These are phyloP conservation scores for Diarsia brunnea DNA, from an alignment of 2,888 invertebrate species.

Conservation along the genomic window DNA sequence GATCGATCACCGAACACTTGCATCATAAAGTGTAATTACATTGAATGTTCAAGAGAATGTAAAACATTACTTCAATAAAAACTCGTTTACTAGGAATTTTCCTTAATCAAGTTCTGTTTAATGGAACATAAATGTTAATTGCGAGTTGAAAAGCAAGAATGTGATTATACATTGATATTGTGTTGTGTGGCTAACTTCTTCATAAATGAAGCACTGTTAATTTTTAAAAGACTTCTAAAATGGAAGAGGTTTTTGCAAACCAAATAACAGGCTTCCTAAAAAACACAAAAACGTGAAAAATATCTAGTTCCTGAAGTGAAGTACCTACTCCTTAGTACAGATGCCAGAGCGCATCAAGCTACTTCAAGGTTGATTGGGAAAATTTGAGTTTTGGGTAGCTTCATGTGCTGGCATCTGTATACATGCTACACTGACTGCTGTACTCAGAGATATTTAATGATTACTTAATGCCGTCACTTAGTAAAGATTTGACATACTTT, in stretches of 20 bases:
- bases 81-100: constrained; percentile 31
- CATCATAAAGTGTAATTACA: constrained; percentile 30
- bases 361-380: too few species aligned
- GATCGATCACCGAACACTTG: background rate
- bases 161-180: background rate
- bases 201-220: background rate
- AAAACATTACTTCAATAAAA: constrained; percentile 20
- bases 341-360: too few species aligned
- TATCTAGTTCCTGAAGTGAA: too few species aligned
- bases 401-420: too few species aligned
- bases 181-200: background rate
- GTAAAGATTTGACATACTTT: too few species aligned
- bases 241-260: background rate
- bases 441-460: too few species aligned
- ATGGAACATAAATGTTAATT: constrained; percentile 14
- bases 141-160: background rate
- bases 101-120: constrained; percentile 18
- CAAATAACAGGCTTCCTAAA: too few species aligned
- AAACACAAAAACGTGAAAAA: too few species aligned
- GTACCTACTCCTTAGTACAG: too few species aligned
- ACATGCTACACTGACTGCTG: too few species aligned
- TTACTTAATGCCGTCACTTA: too few species aligned
- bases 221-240: background rate
- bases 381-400: too few species aligned
- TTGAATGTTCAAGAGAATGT: constrained; percentile 15